Conservation (phyloP, 2,113 vertebrate genomes). For the Typhlomys cinereus region DNA sequence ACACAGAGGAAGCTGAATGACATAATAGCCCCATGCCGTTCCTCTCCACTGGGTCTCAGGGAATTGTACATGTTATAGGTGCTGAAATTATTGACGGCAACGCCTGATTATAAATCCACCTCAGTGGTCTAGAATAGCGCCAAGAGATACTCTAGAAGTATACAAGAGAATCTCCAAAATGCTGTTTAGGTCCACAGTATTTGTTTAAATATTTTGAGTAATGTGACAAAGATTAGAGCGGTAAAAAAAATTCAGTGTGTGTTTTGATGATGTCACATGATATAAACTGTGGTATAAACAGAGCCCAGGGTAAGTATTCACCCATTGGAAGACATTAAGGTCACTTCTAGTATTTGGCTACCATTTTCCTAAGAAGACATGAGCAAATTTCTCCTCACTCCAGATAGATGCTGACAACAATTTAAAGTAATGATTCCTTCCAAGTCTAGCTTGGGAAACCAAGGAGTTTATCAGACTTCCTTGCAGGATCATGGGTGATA, state of each 20-base stretch:
- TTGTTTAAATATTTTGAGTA: background rate
- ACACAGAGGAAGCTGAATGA: background rate
- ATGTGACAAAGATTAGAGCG: background rate
- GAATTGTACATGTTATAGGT: conserved; percentile 57
- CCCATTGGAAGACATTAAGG: background rate
- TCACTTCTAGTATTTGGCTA: background rate
- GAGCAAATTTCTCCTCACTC: background rate
- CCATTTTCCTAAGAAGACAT: background rate
- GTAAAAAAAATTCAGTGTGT: background rate
- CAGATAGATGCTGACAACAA: background rate
- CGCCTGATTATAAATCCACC: conserved; percentile 52
- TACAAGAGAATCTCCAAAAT: background rate
- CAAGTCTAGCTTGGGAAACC: background rate
- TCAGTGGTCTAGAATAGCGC: background rate
- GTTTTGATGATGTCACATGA: background rate
- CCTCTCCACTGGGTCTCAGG: conserved; percentile 12
- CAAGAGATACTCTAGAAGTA: background rate
- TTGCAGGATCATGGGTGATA: too few species aligned
- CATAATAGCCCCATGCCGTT: conserved; percentile 25
- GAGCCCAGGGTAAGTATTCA: background rate
- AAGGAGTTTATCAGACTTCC: background rate
- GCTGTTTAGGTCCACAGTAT: background rate
- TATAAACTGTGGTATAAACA: background rate
- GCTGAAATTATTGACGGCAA: conserved; percentile 41
- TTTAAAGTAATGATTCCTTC: too few species aligned